Conservation (phyloP, 2,888 invertebrate genomes). For the Eupithecia centaureata region DNA sequence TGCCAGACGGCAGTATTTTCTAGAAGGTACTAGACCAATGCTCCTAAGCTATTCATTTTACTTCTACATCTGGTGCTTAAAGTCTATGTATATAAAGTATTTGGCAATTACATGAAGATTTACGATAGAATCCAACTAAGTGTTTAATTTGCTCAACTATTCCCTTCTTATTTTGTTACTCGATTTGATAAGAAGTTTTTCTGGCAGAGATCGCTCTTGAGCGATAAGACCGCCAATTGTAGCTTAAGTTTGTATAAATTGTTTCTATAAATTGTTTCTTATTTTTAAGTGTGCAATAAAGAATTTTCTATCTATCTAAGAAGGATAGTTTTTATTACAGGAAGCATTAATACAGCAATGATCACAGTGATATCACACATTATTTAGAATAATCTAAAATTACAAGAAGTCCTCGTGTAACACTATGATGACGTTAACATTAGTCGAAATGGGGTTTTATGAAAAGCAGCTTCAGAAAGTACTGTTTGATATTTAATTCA, state of each 20-base stretch:
- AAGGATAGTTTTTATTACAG: constrained; percentile 21
- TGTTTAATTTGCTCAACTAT: constrained; percentile 19
- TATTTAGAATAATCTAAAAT: constrained; percentile 22
- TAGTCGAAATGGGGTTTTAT: too few relatives aligned
- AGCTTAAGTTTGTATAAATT: too few relatives aligned
- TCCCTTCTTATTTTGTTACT: constrained; percentile 29
- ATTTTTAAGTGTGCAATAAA: too few relatives aligned
- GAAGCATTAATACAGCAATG: constrained; percentile 30
- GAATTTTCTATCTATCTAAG: too few relatives aligned
- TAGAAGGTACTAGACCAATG: background rate
- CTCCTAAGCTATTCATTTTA: background rate
- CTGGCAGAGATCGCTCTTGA: too few relatives aligned
- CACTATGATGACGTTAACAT: constrained; percentile 15
- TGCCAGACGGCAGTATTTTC: constrained; percentile 4
- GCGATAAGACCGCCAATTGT: too few relatives aligned
- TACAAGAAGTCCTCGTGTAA: constrained; percentile 22
- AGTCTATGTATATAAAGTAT: background rate
- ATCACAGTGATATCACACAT: constrained; percentile 28
- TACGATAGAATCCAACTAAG: background rate
- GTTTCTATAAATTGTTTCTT: too few relatives aligned
- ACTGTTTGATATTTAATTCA: too few relatives aligned
- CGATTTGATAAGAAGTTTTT: too few relatives aligned
- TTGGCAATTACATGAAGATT: constrained; percentile 3
- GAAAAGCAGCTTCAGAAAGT: too few relatives aligned
- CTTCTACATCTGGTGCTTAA: background rate